A percentile compares a stretch with the other conserved stretches of the same genome.
phyloP scores from a whole-genome alignment of 2,113 vertebrate genomes.

The Edolisoma coerulescens region DNA sequence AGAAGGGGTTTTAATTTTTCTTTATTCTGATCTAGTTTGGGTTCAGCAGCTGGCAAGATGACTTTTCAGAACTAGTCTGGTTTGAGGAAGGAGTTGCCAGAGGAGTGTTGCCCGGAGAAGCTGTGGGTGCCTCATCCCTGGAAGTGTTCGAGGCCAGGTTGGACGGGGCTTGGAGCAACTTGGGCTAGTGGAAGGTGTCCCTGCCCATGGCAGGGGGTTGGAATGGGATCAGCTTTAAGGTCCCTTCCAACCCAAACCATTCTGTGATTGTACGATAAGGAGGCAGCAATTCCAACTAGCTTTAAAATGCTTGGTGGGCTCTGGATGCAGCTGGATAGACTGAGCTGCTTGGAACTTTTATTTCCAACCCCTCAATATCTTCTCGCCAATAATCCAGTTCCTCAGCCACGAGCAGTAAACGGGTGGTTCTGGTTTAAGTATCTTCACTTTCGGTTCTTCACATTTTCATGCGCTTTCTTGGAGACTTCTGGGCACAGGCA shows the following conservation, averaged over 20 bases:
- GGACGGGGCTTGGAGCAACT: background rate
- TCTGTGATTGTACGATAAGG: background rate
- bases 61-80: background rate
- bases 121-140: background rate
- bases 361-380: background rate
- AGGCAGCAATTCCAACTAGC: background rate
- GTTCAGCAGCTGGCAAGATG: background rate
- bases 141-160: background rate
- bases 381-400: background rate
- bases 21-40: background rate
- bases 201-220: background rate
- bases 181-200: background rate
- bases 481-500: background rate
- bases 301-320: background rate
- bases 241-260: background rate
- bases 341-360: background rate
- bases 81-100: background rate
- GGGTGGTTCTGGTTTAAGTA: background rate
- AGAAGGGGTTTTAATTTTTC: background rate
- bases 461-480: background rate
- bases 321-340: background rate
- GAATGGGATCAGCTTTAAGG: background rate
- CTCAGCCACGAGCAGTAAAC: background rate
- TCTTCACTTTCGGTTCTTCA: background rate
- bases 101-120: background rate